Base-by-base conservation (phyloP, 2,888 invertebrate genomes). In the Arrhopalites spinosus region DNA sequence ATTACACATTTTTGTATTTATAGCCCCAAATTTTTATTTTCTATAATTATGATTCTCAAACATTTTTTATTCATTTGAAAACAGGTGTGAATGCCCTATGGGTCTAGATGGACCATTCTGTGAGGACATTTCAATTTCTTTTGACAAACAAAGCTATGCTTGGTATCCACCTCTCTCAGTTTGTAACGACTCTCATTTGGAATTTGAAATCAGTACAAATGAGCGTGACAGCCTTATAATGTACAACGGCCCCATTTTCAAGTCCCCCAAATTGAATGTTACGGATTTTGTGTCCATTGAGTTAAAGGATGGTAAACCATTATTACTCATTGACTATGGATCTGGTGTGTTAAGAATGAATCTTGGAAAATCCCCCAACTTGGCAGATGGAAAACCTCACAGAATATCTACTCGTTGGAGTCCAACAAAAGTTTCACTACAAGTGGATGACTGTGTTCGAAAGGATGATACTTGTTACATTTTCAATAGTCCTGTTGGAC, bases 101-200 rank as follows among this genome's bases (percentile, higher is more conserved):
- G 93, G 93, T 0, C 89, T 90, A 72, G 90, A 91, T 5, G 98
- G 98, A 0, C 94, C 96, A 0, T 90, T 92, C 76, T 99, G 99
- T 86, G 96, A 98, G 86, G 90, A 93, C 78, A 91, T 94, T 0
- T 91, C 92, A 0, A 91, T 96, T 80, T 93, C 93, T 25, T 98
- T 98, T 87, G 89, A 89, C 78, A 94, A 95, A n/a, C 90, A 91
- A 82, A 95, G 96, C 13, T 98, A 93, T 90, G 96, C 97, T 0
- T 91, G 98, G 89, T 96, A 95, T 87, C 91, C 92, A 0, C 90
- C 95, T 0, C 90, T 96, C 45, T 91, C 93, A 45, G 91, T 94
- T 5, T 98, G 98, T 85, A 91, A 92, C 80, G 91, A 92, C 75
- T 92, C 94, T 0, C 90, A 90, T 81, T 90, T 96, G 75, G 91